These are phyloP conservation scores for Planococcus citri DNA, from an alignment of 1,140 invertebrate species.

Conservation along the genomic window DNA sequence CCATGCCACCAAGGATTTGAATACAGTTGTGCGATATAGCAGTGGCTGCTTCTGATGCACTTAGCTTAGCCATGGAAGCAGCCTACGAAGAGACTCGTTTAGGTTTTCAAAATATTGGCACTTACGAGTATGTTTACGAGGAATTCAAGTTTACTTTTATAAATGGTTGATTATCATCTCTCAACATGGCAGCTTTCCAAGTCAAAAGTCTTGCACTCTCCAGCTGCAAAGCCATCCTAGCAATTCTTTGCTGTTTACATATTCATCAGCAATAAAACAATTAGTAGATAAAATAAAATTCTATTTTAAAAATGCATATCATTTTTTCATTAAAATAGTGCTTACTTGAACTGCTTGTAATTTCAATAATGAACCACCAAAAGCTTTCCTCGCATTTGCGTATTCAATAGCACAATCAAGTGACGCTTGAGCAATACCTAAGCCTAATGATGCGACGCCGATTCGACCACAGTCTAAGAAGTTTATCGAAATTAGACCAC, in stretches of 20 bases:
- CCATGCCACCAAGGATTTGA: conserved; percentile 44
- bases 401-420: conserved; percentile 50
- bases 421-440: conserved; percentile 43
- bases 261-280: neutral
- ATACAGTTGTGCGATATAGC: conserved; percentile 44
- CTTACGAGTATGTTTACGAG: neutral
- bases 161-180: conserved; percentile 41
- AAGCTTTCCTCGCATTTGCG: conserved; percentile 42
- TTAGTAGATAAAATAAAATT: neutral
- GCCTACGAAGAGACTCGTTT: conserved; percentile 32
- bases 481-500: neutral
- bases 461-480: conserved; percentile 40
- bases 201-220: conserved; percentile 43
- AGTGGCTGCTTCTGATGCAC: conserved; percentile 48
- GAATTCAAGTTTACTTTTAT: conserved; percentile 38
- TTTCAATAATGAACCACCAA: conserved; percentile 43
- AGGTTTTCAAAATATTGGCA: neutral
- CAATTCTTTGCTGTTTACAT: conserved; percentile 35
- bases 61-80: conserved; percentile 50
- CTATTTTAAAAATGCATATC: neutral
- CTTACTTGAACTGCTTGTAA: conserved; percentile 41
- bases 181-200: conserved; percentile 45
- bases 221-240: conserved; percentile 44
- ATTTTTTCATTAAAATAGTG: conserved; percentile 8
- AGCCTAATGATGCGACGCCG: conserved; percentile 41